phyloP scores from a whole-genome alignment of 2,113 vertebrate genomes.

The Ptilorrhoa leucosticta region DNA sequence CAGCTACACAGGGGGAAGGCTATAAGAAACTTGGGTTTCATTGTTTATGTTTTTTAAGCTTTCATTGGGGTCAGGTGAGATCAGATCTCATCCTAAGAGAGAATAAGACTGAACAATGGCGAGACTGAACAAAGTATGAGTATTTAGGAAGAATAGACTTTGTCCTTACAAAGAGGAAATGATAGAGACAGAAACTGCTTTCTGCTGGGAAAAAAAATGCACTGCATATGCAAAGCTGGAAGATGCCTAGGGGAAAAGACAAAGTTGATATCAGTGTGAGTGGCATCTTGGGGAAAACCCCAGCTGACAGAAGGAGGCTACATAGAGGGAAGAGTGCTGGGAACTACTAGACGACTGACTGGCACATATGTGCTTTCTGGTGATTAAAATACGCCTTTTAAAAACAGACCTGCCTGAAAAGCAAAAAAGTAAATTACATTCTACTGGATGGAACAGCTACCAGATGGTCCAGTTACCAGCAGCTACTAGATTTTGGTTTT shows the following conservation, averaged over 20 bases:
- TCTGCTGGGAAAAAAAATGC: conserved; percentile 7
- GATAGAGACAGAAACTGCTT: background rate
- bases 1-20: background rate
- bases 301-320: conserved; percentile 64
- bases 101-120: accelerated
- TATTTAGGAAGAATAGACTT: background rate
- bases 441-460: conserved; percentile 56
- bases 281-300: conserved; percentile 66
- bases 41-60: background rate
- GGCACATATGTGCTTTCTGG: conserved; percentile 63
- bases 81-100: background rate
- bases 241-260: conserved; percentile 48
- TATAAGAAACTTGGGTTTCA: background rate
- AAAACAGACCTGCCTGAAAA: conserved; percentile 65
- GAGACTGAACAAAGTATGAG: background rate
- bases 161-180: background rate
- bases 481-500: conserved; percentile 55
- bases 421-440: conserved; percentile 63
- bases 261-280: conserved; percentile 56
- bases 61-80: background rate
- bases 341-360: conserved; percentile 56
- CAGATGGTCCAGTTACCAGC: conserved; percentile 62
- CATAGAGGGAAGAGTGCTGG: conserved; percentile 41
- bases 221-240: conserved; percentile 46
- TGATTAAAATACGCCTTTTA: conserved; percentile 67